Percentiles rank a stretch among this genome's conserved stretches.
phyloP scores from a whole-genome alignment of 2,888 invertebrate species.

The Synergus japonicus region DNA sequence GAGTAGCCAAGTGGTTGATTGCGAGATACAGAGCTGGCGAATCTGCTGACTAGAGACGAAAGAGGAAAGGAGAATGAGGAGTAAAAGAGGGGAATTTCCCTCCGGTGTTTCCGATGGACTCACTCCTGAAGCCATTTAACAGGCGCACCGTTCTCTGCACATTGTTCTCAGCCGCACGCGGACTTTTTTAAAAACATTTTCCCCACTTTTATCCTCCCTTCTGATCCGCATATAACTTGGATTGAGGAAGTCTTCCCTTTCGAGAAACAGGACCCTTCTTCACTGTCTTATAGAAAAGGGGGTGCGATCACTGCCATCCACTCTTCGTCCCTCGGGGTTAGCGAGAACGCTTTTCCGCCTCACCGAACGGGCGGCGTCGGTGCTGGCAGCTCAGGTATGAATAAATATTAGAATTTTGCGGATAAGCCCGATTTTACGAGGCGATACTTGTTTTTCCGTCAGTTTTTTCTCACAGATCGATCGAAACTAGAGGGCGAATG shows the following conservation, averaged over 20 bases:
- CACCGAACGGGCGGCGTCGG: slow-evolving; percentile 62
- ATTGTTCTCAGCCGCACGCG: slow-evolving; percentile 46
- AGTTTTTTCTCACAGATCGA: slow-evolving; percentile 67
- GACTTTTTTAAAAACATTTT: slow-evolving; percentile 56
- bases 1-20: slow-evolving; percentile 57
- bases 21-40: slow-evolving; percentile 55
- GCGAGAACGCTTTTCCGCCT: slow-evolving; percentile 73
- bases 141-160: slow-evolving; percentile 60
- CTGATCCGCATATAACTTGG: slow-evolving; percentile 54
- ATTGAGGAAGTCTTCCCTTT: slow-evolving; percentile 50
- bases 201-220: slow-evolving; percentile 43
- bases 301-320: slow-evolving; percentile 59
- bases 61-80: slow-evolving; percentile 47
- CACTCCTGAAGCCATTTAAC: slow-evolving; percentile 67
- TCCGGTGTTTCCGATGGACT: slow-evolving; percentile 61
- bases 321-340: slow-evolving; percentile 69
- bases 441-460: slow-evolving; percentile 66
- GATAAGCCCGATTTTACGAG: slow-evolving; percentile 74
- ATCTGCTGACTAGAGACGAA: slow-evolving; percentile 60
- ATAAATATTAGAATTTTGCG: slow-evolving; percentile 75
- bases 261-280: slow-evolving; percentile 56
- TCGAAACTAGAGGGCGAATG: slow-evolving; percentile 54
- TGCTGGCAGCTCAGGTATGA: slow-evolving; percentile 65
- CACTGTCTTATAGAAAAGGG: slow-evolving; percentile 68
- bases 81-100: slow-evolving; percentile 49